Base-by-base conservation (phyloP, 2,797 vertebrate species). In the Podarcis siculus region DNA sequence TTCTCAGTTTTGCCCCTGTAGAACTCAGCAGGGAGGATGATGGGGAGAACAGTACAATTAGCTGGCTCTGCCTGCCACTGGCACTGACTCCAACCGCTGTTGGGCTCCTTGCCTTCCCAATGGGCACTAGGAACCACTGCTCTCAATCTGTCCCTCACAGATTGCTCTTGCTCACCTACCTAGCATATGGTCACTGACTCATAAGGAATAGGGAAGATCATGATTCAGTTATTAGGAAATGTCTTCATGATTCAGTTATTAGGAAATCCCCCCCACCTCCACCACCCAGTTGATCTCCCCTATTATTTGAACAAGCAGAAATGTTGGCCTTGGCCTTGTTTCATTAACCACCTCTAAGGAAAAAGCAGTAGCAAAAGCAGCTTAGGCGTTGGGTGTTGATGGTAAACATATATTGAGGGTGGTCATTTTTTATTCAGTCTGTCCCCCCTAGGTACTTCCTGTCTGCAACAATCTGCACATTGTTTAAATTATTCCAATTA, bases 401-500 rank as follows among this genome's bases (percentile, higher is more conserved):
- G 71, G 71, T 17, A 35, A 35, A 55, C 49, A 55, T 55, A 55
- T 55, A 55, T 55, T 55, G 49, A 55, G 49, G 49, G 42, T 83
- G 39, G 35, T 19, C 69, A 39, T 77, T 64, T 64, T 66, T n/a
- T 76, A 75, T 37, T 30, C 25, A 42, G 61, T 76, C 19, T 85
- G 55, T 39, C 23, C 8, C 23, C 25, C 7, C 27, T 75, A 37
- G 83, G 32, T 39, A 39, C 55, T 35, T 76, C 72, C 55, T 73
- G 8, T 42, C 79, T 82, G 37, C 30, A 79, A 39, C 30, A 10
- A 15, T 23, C 67, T 73, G 8, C 17, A 25, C 17, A 37, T 12
- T 39, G 75, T 7, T 1, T 42, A 83, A 92, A 85, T 76, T 64
- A 30, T 79, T 92, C 25, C 66, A 71, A 89, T 82, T 81, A 75